phyloP scores from a whole-genome alignment of 2,888 invertebrate species.

The Drosophila tripunctata region DNA sequence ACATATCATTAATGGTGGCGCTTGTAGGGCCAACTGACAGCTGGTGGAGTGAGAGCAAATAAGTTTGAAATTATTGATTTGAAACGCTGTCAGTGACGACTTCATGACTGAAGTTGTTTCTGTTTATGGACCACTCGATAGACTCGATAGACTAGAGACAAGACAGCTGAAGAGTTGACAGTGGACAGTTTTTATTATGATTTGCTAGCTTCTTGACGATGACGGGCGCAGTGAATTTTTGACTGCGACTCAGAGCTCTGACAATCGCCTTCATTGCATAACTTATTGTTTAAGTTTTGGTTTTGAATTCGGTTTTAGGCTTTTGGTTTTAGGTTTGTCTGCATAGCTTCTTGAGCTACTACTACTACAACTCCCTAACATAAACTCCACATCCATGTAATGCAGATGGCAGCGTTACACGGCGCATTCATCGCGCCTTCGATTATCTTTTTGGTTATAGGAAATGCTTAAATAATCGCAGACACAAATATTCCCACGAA shows the following conservation, averaged over 20 bases:
- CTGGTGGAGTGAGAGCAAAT: conserved; percentile 15
- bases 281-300: conserved; percentile 39
- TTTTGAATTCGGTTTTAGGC: conserved; percentile 25
- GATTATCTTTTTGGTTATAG: conserved; percentile 70
- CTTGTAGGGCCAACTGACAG: conserved; percentile 26
- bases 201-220: conserved; percentile 59
- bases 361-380: conserved; percentile 23
- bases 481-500: conserved; percentile 73
- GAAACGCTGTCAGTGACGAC: conserved; percentile 70
- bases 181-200: conserved; percentile 75
- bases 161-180: conserved; percentile 69
- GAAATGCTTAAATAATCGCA: conserved; percentile 75
- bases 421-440: conserved; percentile 68
- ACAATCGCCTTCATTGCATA: conserved; percentile 62
- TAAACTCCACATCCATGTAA: conserved; percentile 7
- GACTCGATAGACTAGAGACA: conserved; percentile 36
- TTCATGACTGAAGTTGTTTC: conserved; percentile 67
- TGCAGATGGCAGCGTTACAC: conserved; percentile 63
- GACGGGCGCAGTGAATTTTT: conserved; percentile 46
- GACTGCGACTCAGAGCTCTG: conserved; percentile 41
- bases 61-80: conserved; percentile 67
- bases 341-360: conserved; percentile 36
- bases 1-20: conserved; percentile 40
- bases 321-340: conserved; percentile 26
- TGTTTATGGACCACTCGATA: conserved; percentile 54